Evolutionary conservation across 2,797 vertebrate genomes (phyloP).

Genomic region (Oreortyx pictus): DNA sequence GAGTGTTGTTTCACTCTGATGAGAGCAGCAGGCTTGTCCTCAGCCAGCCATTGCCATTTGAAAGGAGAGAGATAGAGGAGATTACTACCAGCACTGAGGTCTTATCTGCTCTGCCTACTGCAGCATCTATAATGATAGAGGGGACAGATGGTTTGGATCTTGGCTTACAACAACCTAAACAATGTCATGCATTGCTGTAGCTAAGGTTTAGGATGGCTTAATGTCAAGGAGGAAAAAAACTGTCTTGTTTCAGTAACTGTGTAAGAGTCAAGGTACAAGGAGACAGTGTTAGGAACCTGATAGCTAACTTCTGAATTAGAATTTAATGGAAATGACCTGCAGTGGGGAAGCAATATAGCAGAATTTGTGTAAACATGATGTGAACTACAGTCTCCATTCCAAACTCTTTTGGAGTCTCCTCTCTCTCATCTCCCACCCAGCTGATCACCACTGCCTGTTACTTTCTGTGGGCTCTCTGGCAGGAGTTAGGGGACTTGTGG

Average conservation of each 20-base stretch:
- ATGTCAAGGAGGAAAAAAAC: background rate
- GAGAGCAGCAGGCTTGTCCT: conserved; percentile 2
- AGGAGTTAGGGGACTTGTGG: background rate
- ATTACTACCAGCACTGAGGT: background rate
- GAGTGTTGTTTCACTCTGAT: conserved; percentile 34
- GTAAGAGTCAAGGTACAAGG: background rate
- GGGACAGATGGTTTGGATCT: background rate
- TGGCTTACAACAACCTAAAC: background rate
- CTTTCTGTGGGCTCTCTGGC: background rate
- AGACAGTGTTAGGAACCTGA: background rate
- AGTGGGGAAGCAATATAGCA: background rate
- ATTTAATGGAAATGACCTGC: background rate
- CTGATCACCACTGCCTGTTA: background rate
- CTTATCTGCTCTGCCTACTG: background rate
- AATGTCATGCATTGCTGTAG: background rate
- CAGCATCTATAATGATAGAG: background rate
- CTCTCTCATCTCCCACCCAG: background rate
- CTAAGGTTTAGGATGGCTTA: background rate
- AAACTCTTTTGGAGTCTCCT: background rate
- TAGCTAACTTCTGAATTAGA: background rate
- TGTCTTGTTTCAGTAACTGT: background rate
- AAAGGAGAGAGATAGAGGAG: background rate
- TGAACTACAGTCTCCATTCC: background rate
- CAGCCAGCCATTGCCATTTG: conserved; percentile 28
- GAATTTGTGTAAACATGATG: background rate